Conservation (phyloP, 2,113 vertebrate species). For the Gila orcuttii region DNA sequence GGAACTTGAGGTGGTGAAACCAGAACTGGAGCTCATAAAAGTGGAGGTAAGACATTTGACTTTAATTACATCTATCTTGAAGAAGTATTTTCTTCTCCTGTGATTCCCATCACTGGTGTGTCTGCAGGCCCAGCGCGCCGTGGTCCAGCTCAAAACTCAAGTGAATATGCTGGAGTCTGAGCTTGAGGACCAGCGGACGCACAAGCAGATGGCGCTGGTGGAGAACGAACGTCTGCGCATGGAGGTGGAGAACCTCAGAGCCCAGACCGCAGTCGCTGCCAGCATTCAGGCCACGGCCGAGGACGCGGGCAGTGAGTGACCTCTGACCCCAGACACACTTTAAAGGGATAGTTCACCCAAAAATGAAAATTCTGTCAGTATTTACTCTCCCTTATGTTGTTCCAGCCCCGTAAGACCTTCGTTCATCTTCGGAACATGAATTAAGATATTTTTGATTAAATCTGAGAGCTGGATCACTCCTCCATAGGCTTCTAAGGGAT, state of each 20-base stretch:
- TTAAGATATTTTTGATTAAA: no score
- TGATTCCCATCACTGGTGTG: constrained; percentile 22
- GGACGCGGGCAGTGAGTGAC: constrained; percentile 86
- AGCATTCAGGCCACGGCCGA: constrained; percentile 88
- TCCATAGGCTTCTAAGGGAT: no score
- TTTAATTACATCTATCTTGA: neutral
- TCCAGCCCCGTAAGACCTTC: no score
- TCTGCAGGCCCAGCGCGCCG: constrained; percentile 81
- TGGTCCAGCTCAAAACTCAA: constrained; percentile 70
- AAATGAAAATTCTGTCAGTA: no score
- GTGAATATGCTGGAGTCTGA: constrained; percentile 87
- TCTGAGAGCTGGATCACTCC: no score
- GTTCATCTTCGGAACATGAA: no score
- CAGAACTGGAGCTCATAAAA: constrained; percentile 78
- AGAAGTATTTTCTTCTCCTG: neutral
- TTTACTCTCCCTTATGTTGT: no score
- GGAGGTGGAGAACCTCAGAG: constrained; percentile 85
- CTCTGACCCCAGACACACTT: neutral
- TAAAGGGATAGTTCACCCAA: no score
- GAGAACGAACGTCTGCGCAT: constrained; percentile 87
- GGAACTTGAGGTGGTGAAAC: constrained; percentile 83
- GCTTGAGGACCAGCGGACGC: constrained; percentile 86
- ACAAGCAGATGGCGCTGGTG: constrained; percentile 85
- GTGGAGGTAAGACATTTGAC: constrained; percentile 65
- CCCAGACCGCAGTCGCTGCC: constrained; percentile 78